Evolutionary conservation across 2,797 vertebrate species (phyloP), one percentile per base, ranked within the genome.

Genomic region (Clangula hyemalis): DNA sequence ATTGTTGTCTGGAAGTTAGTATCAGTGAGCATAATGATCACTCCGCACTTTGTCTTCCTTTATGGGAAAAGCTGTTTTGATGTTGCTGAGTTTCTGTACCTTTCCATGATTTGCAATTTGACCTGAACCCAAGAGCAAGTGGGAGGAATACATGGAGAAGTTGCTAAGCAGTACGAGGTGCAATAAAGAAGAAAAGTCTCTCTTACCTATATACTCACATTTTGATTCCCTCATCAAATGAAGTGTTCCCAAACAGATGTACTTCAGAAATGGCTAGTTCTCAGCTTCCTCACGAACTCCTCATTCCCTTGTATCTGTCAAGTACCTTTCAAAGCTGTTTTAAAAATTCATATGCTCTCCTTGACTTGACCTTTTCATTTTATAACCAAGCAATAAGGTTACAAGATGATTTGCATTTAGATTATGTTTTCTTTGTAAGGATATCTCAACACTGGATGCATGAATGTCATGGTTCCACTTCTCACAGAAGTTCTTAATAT

Each of bases 331-430:
- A 70, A 30, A 85, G 51, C 51, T 84, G 8, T 69, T 94, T 87
- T 66, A 76, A 93, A 95, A 89, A 58, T 14, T 13, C 43, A 79
- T 34, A 78, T 57, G n/a, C 5, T 91, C 32, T 89, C 72, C 65
- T 82, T 91, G 53, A 75, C 16, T 72, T 0, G 0, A 85, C 22
- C 41, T 95, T 68, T 84, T 73, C 56, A 76, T 84, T 96, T 93
- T 78, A 78, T 66, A 73, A 88, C 41, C 49, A 56, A 90, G 34
- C 54, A 95, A 47, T 64, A 93, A 77, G 19, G 47, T 87, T 87
- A 88, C 71, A 68, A 86, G 34, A 65, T 74, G 79, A 87, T 95
- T 93, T 89, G 49, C 92, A 95, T 94, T 96, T 94, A 94, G 62
- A 93, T 96, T 75, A 80, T 73, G n/a, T 70, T 95, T 89, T 86